These are phyloP conservation scores for Bicyclus anynana DNA, from an alignment of 1,140 invertebrate genomes.

Conservation along the genomic window DNA sequence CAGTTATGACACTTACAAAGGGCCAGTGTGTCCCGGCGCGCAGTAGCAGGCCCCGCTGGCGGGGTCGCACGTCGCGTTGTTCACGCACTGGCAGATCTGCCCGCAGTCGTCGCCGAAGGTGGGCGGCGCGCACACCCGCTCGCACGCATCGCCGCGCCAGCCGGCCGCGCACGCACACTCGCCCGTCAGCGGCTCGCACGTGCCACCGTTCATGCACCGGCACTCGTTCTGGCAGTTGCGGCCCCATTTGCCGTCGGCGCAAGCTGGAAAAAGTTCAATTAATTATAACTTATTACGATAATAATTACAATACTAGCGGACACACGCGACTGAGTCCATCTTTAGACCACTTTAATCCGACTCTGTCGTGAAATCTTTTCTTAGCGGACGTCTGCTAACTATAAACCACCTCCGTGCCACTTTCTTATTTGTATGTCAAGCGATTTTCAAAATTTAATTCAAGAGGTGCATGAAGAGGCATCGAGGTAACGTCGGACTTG, in stretches of 20 bases:
- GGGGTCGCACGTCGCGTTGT: conserved; percentile 88
- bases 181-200: conserved; percentile 88
- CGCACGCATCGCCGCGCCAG: conserved; percentile 80
- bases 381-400: too few relatives aligned
- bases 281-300: too few relatives aligned
- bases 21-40: conserved; percentile 82
- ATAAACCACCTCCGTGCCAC: too few relatives aligned
- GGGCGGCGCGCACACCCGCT: conserved; percentile 83
- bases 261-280: conserved; percentile 63
- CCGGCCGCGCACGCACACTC: conserved; percentile 84
- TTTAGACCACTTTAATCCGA: too few relatives aligned
- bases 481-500: too few relatives aligned
- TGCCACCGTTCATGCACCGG: conserved; percentile 91
- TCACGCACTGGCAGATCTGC: conserved; percentile 89
- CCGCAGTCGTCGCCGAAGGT: conserved; percentile 87
- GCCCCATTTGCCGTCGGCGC: conserved; percentile 86
- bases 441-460: too few relatives aligned
- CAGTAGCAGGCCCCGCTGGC: conserved; percentile 84
- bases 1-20: conserved; percentile 44
- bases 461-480: too few relatives aligned
- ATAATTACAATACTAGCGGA: too few relatives aligned
- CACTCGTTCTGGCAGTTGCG: conserved; percentile 86
- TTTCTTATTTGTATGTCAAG: too few relatives aligned
- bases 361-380: too few relatives aligned
- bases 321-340: too few relatives aligned